A percentile compares a stretch with the other conserved stretches of the same genome.
phyloP scores from a whole-genome alignment of 2,113 vertebrate genomes.

The Myotis lucifugus region DNA sequence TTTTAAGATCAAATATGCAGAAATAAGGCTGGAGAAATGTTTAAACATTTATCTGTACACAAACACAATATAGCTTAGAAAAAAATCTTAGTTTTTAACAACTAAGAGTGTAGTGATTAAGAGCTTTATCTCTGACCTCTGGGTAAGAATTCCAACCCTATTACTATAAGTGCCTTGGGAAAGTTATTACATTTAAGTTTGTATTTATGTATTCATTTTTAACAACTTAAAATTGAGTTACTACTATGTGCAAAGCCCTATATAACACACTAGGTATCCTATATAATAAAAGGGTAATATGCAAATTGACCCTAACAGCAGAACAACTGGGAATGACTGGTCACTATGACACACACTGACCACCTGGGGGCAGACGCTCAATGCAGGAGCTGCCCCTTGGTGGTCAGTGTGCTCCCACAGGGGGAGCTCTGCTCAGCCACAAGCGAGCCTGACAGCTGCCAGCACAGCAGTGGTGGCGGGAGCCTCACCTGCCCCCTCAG shows the following conservation, averaged over 20 bases:
- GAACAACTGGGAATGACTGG: too few species aligned
- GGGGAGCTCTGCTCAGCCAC: too few species aligned
- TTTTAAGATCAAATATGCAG: background rate
- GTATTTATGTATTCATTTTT: background rate
- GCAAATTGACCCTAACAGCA: too few species aligned
- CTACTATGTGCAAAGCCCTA: background rate
- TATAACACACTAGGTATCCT: background rate
- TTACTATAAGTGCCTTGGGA: background rate
- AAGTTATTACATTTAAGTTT: background rate
- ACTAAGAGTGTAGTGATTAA: background rate
- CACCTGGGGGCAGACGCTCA: too few species aligned
- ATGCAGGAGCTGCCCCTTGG: too few species aligned
- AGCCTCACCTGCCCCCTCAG: too few species aligned
- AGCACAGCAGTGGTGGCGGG: too few species aligned
- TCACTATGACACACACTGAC: too few species aligned
- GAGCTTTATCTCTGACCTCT: background rate
- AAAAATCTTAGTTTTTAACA: background rate
- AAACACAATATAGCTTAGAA: background rate
- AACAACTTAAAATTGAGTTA: constrained; percentile 14
- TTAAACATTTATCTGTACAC: background rate
- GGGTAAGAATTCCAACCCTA: background rate
- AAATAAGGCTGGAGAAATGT: background rate
- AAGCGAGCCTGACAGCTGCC: too few species aligned
- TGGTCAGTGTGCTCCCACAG: too few species aligned
- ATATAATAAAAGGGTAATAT: too few species aligned